phyloP scores from a whole-genome alignment of 1,140 invertebrate species.

The Aculops lycopersici region DNA sequence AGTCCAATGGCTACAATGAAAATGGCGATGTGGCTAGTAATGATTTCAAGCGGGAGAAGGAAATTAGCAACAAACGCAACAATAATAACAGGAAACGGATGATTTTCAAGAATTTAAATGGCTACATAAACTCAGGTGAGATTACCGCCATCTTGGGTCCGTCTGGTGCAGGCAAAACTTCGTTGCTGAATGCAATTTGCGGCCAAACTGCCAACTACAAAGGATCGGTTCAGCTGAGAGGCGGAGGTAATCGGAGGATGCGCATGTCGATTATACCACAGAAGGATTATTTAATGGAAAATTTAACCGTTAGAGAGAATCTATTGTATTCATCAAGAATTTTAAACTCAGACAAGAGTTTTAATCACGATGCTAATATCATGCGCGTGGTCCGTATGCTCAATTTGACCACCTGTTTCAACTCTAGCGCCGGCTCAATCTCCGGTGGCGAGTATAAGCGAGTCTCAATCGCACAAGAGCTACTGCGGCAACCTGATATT shows the following conservation, averaged over 20 bases:
- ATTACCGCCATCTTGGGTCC: conserved; percentile 24
- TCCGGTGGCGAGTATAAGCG: conserved; percentile 15
- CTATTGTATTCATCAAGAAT: conserved; percentile 7
- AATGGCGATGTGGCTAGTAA: no score
- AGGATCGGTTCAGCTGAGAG: background rate
- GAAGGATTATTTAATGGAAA: conserved; percentile 6
- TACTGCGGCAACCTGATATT: conserved; percentile 76
- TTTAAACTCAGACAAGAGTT: conserved; percentile 4
- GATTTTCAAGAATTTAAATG: conserved; percentile 10
- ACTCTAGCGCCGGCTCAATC: background rate
- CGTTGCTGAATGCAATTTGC: background rate
- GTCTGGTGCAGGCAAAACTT: conserved; percentile 21
- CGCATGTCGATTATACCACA: conserved; percentile 8
- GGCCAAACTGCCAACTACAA: background rate
- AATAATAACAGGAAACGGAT: no score
- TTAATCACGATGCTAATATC: conserved; percentile 4
- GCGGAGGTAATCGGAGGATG: background rate
- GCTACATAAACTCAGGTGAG: conserved; percentile 14
- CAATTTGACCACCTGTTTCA: background rate
- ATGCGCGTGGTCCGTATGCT: background rate
- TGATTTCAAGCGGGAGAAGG: no score
- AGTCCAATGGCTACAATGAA: no score
- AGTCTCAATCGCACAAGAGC: conserved; percentile 65
- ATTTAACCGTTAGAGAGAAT: conserved; percentile 7
- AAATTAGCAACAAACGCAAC: no score